A percentile compares a stretch with the other conserved stretches of the same genome.
phyloP scores from a whole-genome alignment of 2,113 vertebrate species.

The Callocephalon fimbriatum region DNA sequence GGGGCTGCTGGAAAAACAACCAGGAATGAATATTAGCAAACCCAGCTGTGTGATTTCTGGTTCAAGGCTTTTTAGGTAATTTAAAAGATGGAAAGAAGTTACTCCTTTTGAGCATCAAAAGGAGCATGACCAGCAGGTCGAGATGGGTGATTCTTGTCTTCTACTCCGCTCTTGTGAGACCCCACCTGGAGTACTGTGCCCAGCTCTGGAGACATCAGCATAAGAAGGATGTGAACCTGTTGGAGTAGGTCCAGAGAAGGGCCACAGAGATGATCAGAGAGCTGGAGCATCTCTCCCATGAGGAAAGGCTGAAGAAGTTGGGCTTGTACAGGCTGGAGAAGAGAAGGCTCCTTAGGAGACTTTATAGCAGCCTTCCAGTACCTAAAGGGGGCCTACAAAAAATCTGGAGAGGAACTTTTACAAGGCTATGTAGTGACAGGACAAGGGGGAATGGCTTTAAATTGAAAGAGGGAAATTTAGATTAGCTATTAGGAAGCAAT shows the following conservation, averaged over 20 bases:
- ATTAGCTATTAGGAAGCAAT: neutral
- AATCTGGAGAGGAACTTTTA: neutral
- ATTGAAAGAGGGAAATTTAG: neutral
- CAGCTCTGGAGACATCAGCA: neutral
- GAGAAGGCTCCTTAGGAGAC: rapidly evolving
- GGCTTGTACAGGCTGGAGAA: neutral
- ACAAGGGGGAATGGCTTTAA: neutral
- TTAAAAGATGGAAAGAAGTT: neutral
- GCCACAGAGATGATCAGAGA: neutral
- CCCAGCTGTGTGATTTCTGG: neutral
- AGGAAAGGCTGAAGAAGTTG: neutral
- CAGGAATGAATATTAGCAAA: neutral
- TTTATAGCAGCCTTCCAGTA: neutral
- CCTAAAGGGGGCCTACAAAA: neutral
- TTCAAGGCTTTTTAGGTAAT: neutral
- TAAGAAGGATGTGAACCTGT: rapidly evolving
- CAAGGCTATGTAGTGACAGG: neutral
- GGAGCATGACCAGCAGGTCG: rapidly evolving
- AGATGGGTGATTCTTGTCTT: neutral
- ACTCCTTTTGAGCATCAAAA: neutral
- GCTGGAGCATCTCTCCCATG: rapidly evolving
- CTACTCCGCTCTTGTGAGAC: rapidly evolving
- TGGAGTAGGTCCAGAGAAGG: rapidly evolving
- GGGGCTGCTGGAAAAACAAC: neutral
- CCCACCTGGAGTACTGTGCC: rapidly evolving